Evolutionary conservation across 1,140 invertebrate genomes (phyloP).

Genomic region (Drosophila nigromelanica): DNA sequence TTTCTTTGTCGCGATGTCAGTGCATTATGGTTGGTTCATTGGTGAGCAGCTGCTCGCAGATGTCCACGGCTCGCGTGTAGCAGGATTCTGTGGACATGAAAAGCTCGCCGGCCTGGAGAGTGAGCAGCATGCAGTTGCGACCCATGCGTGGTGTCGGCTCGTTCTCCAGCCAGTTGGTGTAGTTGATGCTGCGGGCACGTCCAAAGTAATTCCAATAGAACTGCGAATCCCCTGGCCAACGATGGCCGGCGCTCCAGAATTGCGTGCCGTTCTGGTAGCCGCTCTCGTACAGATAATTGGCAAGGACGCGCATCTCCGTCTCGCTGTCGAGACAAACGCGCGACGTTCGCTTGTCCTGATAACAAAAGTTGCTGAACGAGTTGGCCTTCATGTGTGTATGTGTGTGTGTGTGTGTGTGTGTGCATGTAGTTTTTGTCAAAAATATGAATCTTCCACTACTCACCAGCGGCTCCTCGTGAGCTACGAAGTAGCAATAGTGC

Average conservation of each 20-base stretch:
- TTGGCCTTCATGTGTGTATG: slow-evolving; percentile 34
- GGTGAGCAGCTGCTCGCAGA: slow-evolving; percentile 58
- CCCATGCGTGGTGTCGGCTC: slow-evolving; percentile 64
- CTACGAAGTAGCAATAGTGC: slow-evolving; percentile 63
- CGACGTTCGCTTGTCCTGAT: slow-evolving; percentile 67
- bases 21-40: slow-evolving; percentile 55
- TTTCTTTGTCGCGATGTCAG: slow-evolving; percentile 6
- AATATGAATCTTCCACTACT: slow-evolving; percentile 8
- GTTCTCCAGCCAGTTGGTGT: slow-evolving; percentile 58
- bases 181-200: slow-evolving; percentile 51
- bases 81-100: slow-evolving; percentile 65
- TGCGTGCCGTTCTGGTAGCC: slow-evolving; percentile 56
- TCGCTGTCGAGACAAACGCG: slow-evolving; percentile 63
- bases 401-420: neutral
- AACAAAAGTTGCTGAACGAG: slow-evolving; percentile 71
- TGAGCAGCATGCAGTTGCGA: slow-evolving; percentile 60
- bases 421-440: neutral
- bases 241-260: slow-evolving; percentile 71
- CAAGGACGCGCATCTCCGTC: slow-evolving; percentile 59
- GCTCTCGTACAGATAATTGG: slow-evolving; percentile 44
- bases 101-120: slow-evolving; percentile 39
- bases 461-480: slow-evolving; percentile 52
- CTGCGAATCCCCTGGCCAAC: slow-evolving; percentile 58
- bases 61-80: slow-evolving; percentile 50
- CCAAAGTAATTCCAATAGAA: slow-evolving; percentile 77